A percentile compares a stretch with the other conserved stretches of the same genome.
Evolutionary conservation across 2,888 invertebrate genomes (phyloP).

Genomic region (Hyalella azteca): DNA sequence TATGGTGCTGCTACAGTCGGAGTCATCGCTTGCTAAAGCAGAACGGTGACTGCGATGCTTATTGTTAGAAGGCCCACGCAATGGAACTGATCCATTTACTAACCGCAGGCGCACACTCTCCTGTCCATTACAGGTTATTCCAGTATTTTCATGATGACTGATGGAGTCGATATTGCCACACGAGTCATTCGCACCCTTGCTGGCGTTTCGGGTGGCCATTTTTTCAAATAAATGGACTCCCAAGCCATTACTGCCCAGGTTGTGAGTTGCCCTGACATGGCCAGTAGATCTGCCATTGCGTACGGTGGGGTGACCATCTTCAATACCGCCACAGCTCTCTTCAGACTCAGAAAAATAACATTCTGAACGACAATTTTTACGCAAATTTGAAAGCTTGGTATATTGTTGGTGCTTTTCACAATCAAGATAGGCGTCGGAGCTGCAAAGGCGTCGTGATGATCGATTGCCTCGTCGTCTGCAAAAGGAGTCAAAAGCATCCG

Average conservation of each 20-base stretch:
- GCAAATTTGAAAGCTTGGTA: background rate
- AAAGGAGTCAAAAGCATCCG: background rate
- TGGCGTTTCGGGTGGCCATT: constrained; percentile 10
- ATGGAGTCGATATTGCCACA: background rate
- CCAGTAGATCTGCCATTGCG: background rate
- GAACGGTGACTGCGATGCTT: background rate
- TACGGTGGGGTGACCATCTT: background rate
- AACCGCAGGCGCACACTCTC: background rate
- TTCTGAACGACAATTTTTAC: constrained; percentile 5
- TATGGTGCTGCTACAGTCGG: constrained; percentile 42
- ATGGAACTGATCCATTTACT: background rate
- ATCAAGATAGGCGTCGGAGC: constrained; percentile 2
- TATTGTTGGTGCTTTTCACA: constrained; percentile 2
- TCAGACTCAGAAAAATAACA: constrained; percentile 35
- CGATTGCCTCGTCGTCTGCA: constrained; percentile 16
- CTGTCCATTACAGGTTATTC: background rate
- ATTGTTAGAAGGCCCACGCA: background rate
- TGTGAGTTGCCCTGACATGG: background rate
- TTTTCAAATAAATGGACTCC: constrained; percentile 23
- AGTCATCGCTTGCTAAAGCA: constrained; percentile 48
- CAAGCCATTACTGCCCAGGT: background rate
- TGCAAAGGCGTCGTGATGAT: constrained; percentile 20
- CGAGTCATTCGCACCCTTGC: background rate
- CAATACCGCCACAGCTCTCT: constrained; percentile 19
- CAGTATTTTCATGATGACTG: background rate